These are phyloP conservation scores for Cetoscarus ocellatus DNA, from an alignment of 2,797 vertebrate species.

Conservation along the genomic window DNA sequence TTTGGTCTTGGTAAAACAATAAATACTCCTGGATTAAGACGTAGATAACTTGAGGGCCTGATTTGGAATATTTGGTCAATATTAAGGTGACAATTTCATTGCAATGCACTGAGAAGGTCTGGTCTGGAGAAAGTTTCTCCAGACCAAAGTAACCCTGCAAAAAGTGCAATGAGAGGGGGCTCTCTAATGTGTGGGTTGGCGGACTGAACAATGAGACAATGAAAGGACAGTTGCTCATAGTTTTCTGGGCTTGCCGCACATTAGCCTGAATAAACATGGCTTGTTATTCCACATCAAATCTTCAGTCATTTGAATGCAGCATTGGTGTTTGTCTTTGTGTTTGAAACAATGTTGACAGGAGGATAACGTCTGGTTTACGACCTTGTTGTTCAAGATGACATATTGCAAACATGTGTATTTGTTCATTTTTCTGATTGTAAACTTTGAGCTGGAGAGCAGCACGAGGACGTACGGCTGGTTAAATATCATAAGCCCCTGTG, in stretches of 20 bases:
- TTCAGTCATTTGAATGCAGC: background rate
- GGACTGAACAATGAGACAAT: too few relatives aligned
- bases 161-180: too few relatives aligned
- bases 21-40: too few relatives aligned
- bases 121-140: too few relatives aligned
- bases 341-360: conserved; percentile 20
- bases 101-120: too few relatives aligned
- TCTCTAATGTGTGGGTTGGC: too few relatives aligned
- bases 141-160: too few relatives aligned
- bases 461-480: conserved; percentile 16
- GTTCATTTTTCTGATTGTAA: conserved; percentile 16
- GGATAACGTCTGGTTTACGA: conserved; percentile 15
- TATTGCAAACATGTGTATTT: conserved; percentile 25
- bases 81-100: too few relatives aligned
- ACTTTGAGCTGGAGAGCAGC: background rate
- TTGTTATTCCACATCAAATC: conserved; percentile 9
- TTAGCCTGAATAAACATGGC: conserved; percentile 4
- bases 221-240: background rate
- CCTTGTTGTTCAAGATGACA: conserved; percentile 4
- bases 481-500: conserved; percentile 47
- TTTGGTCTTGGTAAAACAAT: too few relatives aligned
- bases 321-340: background rate
- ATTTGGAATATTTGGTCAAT: too few relatives aligned
- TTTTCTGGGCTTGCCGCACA: conserved; percentile 14
- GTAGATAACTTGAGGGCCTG: too few relatives aligned